Base-by-base conservation (phyloP, 2,888 invertebrate species). In the Petrolisthes cinctipes region DNA sequence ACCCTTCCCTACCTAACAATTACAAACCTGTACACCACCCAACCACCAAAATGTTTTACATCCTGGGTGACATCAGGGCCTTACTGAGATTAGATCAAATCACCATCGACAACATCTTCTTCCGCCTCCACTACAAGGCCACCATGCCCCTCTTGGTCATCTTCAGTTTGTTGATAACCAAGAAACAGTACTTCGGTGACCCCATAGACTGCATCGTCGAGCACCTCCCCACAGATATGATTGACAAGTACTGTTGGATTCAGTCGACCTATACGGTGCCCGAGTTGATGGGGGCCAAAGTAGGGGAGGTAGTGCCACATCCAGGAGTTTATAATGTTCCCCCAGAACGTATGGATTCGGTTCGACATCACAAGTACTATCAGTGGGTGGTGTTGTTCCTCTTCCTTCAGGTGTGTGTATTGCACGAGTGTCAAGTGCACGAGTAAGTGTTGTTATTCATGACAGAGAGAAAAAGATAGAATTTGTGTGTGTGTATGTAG, bases 341-440 rank as follows among this genome's bases (percentile, higher is more conserved):
- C 2, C 75, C 6, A n/a, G 53, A n/a, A 4, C 53, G 4, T 23
- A 11, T 20, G 9, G 56, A 85, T 4, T 23, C 61, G 37, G 95
- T 96, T 82, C 96, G 96, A 93, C 97, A 97, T 93, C 97, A 97
- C 93, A 97, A 97, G 93, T 98, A 98, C 93, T 98, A 98, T 93
- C 97, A 98, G 95, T 98, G 97, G 97, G 97, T 98, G 92, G 97
- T 97, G 93, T 97, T 97, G 93, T 96, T 96, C 91, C 94, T 96
- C 91, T 85, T 89, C 57, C 71, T 90, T 20, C 91, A 91, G 86
- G 96, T 96, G 0, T 93, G 97, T 17, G 61, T 17, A 61, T 14
- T n/a, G n/a, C n/a, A n/a, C n/a, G n/a, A n/a, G n/a, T 37, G 37
- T 37, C 37, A 1, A 37, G 37, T 37, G n/a, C n/a, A n/a, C 37